phyloP scores from a whole-genome alignment of 2,797 vertebrate species.

The Premnoplex brunnescens region DNA sequence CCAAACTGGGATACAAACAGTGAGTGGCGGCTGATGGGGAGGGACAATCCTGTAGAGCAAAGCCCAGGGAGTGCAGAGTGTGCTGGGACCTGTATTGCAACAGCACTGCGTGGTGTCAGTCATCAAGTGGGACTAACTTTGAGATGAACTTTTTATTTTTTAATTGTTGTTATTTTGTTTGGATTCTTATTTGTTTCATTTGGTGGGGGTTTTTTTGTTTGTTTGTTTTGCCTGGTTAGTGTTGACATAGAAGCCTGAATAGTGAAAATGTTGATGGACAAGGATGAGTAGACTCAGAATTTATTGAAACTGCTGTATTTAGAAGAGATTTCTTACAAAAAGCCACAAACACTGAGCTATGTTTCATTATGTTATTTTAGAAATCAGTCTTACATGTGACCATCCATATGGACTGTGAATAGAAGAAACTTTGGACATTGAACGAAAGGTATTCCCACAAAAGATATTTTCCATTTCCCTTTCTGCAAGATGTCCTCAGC shows the following conservation, averaged over 20 bases:
- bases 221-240: not conserved
- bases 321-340: not conserved
- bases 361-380: not conserved
- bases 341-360: not conserved
- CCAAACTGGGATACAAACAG: not conserved
- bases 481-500: not conserved
- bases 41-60: not conserved
- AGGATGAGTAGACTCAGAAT: not conserved
- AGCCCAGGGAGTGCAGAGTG: no score
- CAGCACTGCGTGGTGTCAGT: not conserved
- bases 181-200: not conserved
- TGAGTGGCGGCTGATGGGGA: not conserved
- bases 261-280: not conserved
- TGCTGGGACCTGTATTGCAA: fast-evolving
- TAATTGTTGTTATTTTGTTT: not conserved
- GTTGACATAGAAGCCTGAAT: not conserved
- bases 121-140: fast-evolving
- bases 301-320: not conserved
- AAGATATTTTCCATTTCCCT: not conserved
- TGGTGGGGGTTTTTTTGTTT: not conserved
- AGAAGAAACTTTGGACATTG: not conserved
- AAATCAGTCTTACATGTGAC: not conserved
- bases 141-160: not conserved
- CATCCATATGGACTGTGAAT: not conserved
- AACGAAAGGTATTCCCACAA: not conserved